A percentile compares a stretch with the other conserved stretches of the same genome.
Conservation (phyloP, 2,888 invertebrate genomes). For the Pseudanteris insignis region DNA sequence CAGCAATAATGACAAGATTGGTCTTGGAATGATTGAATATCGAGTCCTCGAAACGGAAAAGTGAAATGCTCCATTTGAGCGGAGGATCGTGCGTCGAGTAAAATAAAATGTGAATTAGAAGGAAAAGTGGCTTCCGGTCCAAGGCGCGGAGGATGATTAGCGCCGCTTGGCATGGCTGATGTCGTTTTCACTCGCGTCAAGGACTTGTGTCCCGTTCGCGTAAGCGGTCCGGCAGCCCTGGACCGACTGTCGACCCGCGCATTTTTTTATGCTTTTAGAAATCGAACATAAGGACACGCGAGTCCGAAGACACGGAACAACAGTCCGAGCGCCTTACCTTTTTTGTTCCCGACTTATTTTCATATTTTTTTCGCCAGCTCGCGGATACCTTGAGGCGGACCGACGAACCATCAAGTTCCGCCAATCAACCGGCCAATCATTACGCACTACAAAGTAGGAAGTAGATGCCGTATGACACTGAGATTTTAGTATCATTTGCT, state of each 20-base stretch:
- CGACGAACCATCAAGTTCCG: too few species aligned
- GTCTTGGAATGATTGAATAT: too few species aligned
- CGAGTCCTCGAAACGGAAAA: too few species aligned
- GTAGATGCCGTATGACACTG: too few species aligned
- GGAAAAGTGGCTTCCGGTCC: conserved; percentile 30
- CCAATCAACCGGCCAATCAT: too few species aligned
- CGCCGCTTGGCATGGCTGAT: conserved; percentile 11
- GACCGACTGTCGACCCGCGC: conserved; percentile 50
- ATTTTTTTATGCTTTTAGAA: conserved; percentile 60
- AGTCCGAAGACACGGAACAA: conserved; percentile 43
- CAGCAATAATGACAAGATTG: too few species aligned
- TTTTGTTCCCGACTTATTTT: conserved; percentile 23
- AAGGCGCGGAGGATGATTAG: conserved; percentile 19
- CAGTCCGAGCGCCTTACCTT: conserved; percentile 13
- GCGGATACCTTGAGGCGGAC: conserved; percentile 45
- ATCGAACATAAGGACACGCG: conserved; percentile 61
- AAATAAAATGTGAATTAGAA: too few species aligned
- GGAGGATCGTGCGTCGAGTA: too few species aligned
- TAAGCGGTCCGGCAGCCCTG: conserved; percentile 52
- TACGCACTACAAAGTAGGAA: too few species aligned
- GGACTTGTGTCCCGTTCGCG: too few species aligned
- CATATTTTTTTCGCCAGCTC: conserved; percentile 29
- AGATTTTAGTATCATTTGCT: too few species aligned
- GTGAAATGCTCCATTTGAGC: too few species aligned
- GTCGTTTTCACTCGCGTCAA: conserved; percentile 55